Conservation (phyloP, 1,140 invertebrate genomes). For the Atta cephalotes region DNA sequence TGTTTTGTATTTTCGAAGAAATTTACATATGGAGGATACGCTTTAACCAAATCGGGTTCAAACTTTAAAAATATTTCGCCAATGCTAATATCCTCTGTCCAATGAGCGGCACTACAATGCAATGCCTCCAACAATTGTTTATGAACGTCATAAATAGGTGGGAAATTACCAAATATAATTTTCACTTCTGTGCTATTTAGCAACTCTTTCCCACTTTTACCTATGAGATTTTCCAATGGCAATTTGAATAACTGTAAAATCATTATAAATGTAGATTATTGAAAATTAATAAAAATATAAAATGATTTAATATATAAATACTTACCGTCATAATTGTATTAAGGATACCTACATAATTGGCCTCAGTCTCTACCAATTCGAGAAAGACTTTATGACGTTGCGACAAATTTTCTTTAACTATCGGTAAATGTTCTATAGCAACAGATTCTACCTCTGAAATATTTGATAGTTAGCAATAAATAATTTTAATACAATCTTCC, state of each 20-base stretch:
- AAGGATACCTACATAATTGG: conserved; percentile 98
- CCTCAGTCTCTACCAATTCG: conserved; percentile 98
- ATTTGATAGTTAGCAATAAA: conserved; percentile 80
- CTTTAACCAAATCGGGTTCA: conserved; percentile 93
- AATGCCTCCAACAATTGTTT: conserved; percentile 94
- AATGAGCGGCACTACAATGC: conserved; percentile 89
- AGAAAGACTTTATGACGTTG: conserved; percentile 95
- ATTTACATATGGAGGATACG: conserved; percentile 99
- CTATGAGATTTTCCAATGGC: conserved; percentile 94
- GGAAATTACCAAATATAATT: conserved; percentile 98
- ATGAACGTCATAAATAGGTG: conserved; percentile 97
- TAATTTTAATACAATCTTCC: conserved; percentile 76
- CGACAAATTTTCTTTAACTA: conserved; percentile 89
- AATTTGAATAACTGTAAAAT: conserved; percentile 94
- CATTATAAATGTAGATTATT: conserved; percentile 4
- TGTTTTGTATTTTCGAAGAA: conserved; percentile 99
- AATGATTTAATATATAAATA: conserved; percentile 7
- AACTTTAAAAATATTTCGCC: conserved; percentile 96
- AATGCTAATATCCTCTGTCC: conserved; percentile 94
- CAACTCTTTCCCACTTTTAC: conserved; percentile 89
- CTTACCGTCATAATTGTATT: conserved; percentile 95
- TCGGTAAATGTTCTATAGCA: conserved; percentile 85
- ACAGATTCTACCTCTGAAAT: conserved; percentile 87
- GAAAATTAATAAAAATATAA: neutral
- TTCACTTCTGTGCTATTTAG: conserved; percentile 97